Evolutionary conservation across 2,797 vertebrate genomes (phyloP).

Genomic region (Pseudocheirus occidentalis): DNA sequence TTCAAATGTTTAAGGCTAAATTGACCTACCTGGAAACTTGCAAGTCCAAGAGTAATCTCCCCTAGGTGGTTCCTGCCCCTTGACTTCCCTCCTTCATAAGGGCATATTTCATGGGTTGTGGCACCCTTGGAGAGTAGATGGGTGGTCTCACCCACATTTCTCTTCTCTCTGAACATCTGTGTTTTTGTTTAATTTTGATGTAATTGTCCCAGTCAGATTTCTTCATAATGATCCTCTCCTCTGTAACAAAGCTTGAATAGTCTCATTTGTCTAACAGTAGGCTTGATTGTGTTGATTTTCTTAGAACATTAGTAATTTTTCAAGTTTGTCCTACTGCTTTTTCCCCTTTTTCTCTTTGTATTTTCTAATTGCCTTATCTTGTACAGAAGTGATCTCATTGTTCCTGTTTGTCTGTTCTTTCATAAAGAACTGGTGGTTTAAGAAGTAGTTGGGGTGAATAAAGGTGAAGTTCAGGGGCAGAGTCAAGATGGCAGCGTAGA

Average conservation of each 20-base stretch:
- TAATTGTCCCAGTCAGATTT: conserved; percentile 53
- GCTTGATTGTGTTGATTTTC: conserved; percentile 75
- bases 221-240: conserved; percentile 53
- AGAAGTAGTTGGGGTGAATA: conserved; percentile 52
- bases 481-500: no score
- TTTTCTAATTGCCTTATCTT: conserved; percentile 69
- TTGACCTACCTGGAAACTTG: not conserved
- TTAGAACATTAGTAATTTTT: conserved; percentile 69
- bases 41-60: not conserved
- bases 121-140: conserved; percentile 10
- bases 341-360: conserved; percentile 64
- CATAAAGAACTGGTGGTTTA: conserved; percentile 56
- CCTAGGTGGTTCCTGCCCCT: not conserved
- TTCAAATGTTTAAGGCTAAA: not conserved
- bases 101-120: not conserved
- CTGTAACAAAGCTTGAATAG: conserved; percentile 54
- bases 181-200: conserved; percentile 50
- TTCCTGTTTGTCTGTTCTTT: conserved; percentile 64
- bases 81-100: not conserved
- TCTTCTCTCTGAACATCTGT: not conserved
- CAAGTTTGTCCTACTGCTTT: conserved; percentile 53
- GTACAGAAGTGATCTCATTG: conserved; percentile 55
- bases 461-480: no score
- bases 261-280: conserved; percentile 53
- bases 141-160: not conserved